Conservation (phyloP, 1,140 invertebrate genomes). For the Tetramorium alpestre region DNA sequence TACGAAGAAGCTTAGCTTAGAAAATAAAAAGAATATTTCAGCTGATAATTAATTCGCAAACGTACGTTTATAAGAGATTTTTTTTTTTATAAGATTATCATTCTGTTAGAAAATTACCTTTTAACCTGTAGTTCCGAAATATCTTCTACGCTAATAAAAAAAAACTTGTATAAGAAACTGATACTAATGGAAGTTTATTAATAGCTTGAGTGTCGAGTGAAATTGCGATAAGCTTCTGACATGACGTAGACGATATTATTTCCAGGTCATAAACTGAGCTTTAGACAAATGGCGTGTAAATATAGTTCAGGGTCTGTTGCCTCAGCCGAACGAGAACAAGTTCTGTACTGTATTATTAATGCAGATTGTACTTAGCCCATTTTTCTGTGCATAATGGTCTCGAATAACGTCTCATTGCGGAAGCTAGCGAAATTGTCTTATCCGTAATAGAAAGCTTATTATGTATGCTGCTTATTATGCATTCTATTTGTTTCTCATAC, state of each 20-base stretch:
- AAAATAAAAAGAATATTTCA: background rate
- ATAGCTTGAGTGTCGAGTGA: background rate
- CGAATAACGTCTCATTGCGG: background rate
- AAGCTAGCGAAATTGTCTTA: background rate
- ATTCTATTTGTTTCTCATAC: background rate
- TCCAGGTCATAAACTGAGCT: slow-evolving; percentile 1
- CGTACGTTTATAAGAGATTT: background rate
- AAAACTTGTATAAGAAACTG: slow-evolving; percentile 1
- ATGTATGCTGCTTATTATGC: background rate
- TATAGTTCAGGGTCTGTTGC: slow-evolving; percentile 7
- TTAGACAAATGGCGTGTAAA: slow-evolving; percentile 24
- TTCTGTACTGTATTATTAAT: slow-evolving; percentile 22
- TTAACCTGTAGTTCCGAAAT: background rate
- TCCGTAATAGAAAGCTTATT: background rate
- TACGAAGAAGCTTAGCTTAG: background rate
- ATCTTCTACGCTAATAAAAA: background rate
- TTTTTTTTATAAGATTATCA: background rate
- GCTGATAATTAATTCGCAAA: background rate
- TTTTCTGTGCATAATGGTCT: background rate
- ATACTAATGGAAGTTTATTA: slow-evolving; percentile 19
- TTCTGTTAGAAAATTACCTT: background rate
- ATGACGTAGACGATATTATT: slow-evolving; percentile 11
- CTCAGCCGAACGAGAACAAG: background rate
- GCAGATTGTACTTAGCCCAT: background rate
- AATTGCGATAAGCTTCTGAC: background rate